phyloP scores from a whole-genome alignment of 2,113 vertebrate species.

The Sorex fumeus region DNA sequence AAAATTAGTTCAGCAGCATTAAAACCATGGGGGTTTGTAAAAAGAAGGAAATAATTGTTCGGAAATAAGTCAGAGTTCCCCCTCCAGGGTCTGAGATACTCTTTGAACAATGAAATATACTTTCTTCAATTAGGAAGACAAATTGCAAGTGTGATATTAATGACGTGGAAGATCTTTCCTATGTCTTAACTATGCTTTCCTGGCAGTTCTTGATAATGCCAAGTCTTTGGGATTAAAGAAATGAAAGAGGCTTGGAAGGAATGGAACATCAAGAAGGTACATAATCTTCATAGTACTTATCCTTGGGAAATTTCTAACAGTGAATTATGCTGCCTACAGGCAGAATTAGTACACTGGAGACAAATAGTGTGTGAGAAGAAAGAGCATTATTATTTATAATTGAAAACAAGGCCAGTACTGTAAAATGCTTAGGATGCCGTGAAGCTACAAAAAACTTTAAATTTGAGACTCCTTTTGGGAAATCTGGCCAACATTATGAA shows the following conservation, averaged over 20 bases:
- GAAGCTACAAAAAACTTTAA: slow-evolving; percentile 1
- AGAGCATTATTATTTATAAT: neutral
- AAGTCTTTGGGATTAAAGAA: neutral
- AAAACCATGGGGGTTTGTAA: slow-evolving; percentile 56
- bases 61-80: slow-evolving; percentile 38
- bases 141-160: neutral
- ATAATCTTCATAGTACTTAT: neutral
- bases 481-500: neutral
- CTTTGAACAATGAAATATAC: neutral
- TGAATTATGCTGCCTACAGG: neutral
- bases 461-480: neutral
- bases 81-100: neutral
- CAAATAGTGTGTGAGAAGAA: neutral
- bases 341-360: neutral
- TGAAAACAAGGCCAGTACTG: neutral
- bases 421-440: neutral
- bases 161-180: neutral
- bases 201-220: neutral
- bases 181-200: neutral
- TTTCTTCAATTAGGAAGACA: neutral
- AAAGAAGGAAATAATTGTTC: slow-evolving; percentile 67
- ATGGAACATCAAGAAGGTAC: neutral
- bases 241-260: neutral
- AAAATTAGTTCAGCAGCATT: slow-evolving; percentile 59
- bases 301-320: neutral